Percentiles rank a stretch among this genome's conserved stretches.
phyloP scores from a whole-genome alignment of 2,888 invertebrate genomes.

The Xanthia icteritia region DNA sequence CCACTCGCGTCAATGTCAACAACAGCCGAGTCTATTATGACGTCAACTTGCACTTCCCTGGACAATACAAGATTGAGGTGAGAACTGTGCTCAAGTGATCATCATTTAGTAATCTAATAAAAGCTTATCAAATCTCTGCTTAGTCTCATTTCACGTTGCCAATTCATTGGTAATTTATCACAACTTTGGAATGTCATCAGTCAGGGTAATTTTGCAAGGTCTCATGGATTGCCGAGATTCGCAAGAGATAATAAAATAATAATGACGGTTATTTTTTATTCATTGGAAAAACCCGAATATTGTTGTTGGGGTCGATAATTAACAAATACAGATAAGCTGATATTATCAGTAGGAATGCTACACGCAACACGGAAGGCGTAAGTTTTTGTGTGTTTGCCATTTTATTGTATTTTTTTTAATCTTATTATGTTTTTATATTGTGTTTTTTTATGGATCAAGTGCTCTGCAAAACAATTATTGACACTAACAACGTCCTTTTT shows the following conservation, averaged over 20 bases:
- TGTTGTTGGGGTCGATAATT: neutral
- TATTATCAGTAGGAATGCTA: neutral
- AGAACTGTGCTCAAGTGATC: constrained; percentile 48
- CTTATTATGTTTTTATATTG: neutral
- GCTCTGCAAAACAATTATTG: neutral
- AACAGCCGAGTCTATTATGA: constrained; percentile 96
- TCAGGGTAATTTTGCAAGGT: neutral
- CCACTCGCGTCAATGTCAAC: constrained; percentile 94
- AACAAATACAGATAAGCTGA: neutral
- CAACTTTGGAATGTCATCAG: neutral
- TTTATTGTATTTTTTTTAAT: neutral
- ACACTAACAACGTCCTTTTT: neutral
- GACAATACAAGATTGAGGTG: constrained; percentile 91
- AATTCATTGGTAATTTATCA: neutral
- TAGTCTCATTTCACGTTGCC: constrained; percentile 28
- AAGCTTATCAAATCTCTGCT: constrained; percentile 16
- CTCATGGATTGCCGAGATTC: neutral
- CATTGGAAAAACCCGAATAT: neutral
- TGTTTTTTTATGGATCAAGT: neutral
- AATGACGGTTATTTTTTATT: neutral
- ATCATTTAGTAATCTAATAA: constrained; percentile 24
- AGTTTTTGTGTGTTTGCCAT: neutral
- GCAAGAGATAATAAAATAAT: constrained; percentile 8
- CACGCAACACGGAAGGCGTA: neutral
- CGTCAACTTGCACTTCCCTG: constrained; percentile 91